Evolutionary conservation across 1,140 invertebrate genomes (phyloP), one percentile per base, ranked within the genome.

Genomic region (Eriosoma lanigerum): DNA sequence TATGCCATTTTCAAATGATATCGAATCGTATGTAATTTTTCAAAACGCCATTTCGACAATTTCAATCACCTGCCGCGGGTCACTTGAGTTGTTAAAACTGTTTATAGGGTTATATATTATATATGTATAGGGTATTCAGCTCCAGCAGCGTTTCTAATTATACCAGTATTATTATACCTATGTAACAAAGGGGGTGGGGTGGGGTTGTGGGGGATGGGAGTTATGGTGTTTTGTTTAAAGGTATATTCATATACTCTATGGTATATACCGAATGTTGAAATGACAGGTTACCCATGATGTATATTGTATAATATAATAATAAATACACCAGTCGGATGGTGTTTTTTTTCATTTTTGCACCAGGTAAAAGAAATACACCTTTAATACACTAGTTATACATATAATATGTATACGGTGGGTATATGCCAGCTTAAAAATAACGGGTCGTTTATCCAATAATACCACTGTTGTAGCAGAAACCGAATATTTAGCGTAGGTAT

Each of bases 131-230:
- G 64, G 38, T 46, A 8, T 62, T 38, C 17, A 44, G 29, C 72
- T 75, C 72, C 72, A 75, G 52, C 72, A 75, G 72, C 29, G 72
- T 44, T 75, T 75, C 72, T 58, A 75, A 75, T 75, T 75, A 58
- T 32, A 56, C 26, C n/a, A 44, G 52, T 3, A 32, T n/a, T 38
- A 38, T 8, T 38, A 38, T 38, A 38, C 32, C 32, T 38, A 38
- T 38, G n/a, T n/a, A n/a, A n/a, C n/a, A n/a, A n/a, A n/a, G n/a
- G n/a, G n/a, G n/a, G n/a, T n/a, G n/a, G n/a, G n/a, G n/a, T n/a
- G n/a, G n/a, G n/a, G n/a, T n/a, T 38, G 8, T 38, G 8, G 3
- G 9, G 10, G 1, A 19, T n/a, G 48, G 26, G 3, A 26, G 70
- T 29, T 17, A 38, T 75, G 29, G 72, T 1, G 72, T 75, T 75